A percentile compares a stretch with the other conserved stretches of the same genome.
phyloP scores from a whole-genome alignment of 1,140 invertebrate species.

The Carcinoscorpius rotundicauda region DNA sequence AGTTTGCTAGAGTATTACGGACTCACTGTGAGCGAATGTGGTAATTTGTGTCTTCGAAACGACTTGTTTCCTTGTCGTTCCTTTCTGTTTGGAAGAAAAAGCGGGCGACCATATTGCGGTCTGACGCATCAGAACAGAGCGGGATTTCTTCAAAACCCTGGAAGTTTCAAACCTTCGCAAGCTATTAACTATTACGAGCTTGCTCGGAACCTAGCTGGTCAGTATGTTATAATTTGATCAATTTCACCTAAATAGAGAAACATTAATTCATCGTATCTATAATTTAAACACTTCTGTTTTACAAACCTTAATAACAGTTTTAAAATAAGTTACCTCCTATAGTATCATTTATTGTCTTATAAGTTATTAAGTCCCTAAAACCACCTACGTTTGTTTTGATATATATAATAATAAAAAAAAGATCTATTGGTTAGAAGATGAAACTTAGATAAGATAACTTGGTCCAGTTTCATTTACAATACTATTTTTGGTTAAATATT shows the following conservation, averaged over 20 bases:
- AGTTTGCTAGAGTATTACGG: slow-evolving; percentile 15
- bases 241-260: background rate
- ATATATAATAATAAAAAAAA: too few species aligned
- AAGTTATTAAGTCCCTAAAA: too few species aligned
- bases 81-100: slow-evolving; percentile 16
- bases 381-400: too few species aligned
- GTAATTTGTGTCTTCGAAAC: slow-evolving; percentile 17
- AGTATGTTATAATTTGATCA: background rate
- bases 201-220: slow-evolving; percentile 13
- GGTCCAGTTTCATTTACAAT: too few species aligned
- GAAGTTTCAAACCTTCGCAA: slow-evolving; percentile 12
- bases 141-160: slow-evolving; percentile 16
- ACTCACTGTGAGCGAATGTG: slow-evolving; percentile 16
- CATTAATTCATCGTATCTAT: background rate
- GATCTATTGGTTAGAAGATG: too few species aligned
- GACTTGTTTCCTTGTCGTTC: slow-evolving; percentile 18
- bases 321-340: too few species aligned
- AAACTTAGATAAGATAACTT: too few species aligned
- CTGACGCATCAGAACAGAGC: slow-evolving; percentile 20
- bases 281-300: background rate
- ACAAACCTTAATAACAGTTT: too few species aligned
- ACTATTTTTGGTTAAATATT: too few species aligned
- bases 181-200: slow-evolving; percentile 22
- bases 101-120: slow-evolving; percentile 15
- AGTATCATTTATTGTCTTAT: too few species aligned